Base-by-base conservation (phyloP, 2,113 vertebrate species). In the Tachysurus vachellii region DNA sequence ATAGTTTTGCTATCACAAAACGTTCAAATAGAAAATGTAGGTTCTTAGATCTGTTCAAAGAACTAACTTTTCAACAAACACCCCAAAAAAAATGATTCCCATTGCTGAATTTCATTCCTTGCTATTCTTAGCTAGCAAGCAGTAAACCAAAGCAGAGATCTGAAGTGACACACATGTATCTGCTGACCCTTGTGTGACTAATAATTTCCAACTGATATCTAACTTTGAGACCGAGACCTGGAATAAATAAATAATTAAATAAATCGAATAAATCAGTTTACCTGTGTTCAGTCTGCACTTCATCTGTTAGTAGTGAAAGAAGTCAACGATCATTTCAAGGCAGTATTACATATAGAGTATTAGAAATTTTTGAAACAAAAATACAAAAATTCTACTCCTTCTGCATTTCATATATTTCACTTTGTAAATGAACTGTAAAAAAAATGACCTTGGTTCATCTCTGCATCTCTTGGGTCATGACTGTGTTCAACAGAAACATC, bases 221-320 rank as follows among this genome's bases (percentile, higher is more conserved):
- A 71, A 5, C 5, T 71, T 42, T 71, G n/a, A n/a, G 16, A 23
- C 42, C 26, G 21, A 53, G 10, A n/a, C 50, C 9, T 26, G 1
- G 14, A 53, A 36, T 36, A 36, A 36, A 36, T 36, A 2, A 36
- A 36, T 36, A 36, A 36, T 1, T 36, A 36, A 36, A 36, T 47
- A 53, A 71, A 42, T 50, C n/a, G 26, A 54, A 57, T 44, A 17
- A 64, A 84, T 56, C 31, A 79, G 14, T 61, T 85, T 85, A 85
- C 84, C 84, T 85, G 11, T 54, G 31, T 8, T 42, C 31, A 59
- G 62, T 79, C 44, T 50, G 56, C 44, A 36, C 31, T 36, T 79
- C 57, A 79, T 8, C 84, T 85, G 26, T 28, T 54, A 53, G 11
- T 47, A 28, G 44, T 36, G 28, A 84, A 84, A 53, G 13, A 77